Evolutionary conservation across 2,113 vertebrate species (phyloP).

Genomic region (Gambusia affinis): DNA sequence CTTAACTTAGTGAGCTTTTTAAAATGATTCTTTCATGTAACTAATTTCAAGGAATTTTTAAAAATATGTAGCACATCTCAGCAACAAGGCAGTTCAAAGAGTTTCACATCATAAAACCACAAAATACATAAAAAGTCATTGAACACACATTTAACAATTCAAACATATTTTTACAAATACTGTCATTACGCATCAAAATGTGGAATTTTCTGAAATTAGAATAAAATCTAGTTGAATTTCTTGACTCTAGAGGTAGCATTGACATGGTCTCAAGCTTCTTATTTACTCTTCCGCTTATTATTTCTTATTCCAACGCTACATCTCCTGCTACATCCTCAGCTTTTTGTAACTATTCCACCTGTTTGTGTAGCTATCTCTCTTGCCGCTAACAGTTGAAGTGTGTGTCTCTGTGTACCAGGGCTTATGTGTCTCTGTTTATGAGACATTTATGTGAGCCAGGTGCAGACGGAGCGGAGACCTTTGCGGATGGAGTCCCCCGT

Average conservation of each 20-base stretch:
- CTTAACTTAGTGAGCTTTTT: too few species aligned
- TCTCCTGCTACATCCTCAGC: not conserved
- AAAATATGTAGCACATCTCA: too few species aligned
- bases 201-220: not conserved
- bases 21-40: too few species aligned
- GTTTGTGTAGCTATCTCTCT: not conserved
- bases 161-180: too few species aligned
- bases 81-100: too few species aligned
- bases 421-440: constrained; percentile 98
- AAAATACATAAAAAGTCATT: too few species aligned
- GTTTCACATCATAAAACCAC: too few species aligned
- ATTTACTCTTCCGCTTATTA: not conserved
- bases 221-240: not conserved
- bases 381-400: not conserved
- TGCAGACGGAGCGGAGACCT: constrained; percentile 93
- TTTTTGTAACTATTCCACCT: not conserved
- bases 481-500: constrained; percentile 93
- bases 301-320: not conserved
- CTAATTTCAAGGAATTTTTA: not conserved
- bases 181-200: too few species aligned
- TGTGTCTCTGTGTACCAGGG: constrained; percentile 75
- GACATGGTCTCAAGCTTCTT: not conserved
- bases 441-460: constrained; percentile 95
- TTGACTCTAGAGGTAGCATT: too few species aligned
- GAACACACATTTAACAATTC: too few species aligned